Evolutionary conservation across 2,113 vertebrate genomes (phyloP).

Genomic region (Dendropsophus ebraccatus): DNA sequence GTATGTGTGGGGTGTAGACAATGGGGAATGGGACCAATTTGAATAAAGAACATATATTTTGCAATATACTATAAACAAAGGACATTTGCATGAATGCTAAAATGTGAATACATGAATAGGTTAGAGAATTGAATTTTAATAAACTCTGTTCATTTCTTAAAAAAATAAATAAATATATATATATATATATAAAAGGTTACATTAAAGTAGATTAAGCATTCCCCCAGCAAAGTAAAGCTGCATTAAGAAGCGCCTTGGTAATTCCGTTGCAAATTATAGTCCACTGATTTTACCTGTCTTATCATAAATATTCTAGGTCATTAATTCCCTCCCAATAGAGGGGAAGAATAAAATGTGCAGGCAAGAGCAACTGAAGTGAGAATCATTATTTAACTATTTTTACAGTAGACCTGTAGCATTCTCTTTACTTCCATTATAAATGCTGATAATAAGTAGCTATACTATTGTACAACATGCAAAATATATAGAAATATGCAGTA

Average conservation of each 20-base stretch:
- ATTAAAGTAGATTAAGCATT: slow-evolving; percentile 3
- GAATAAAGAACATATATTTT: too few relatives aligned
- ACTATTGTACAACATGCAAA: too few relatives aligned
- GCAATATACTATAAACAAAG: too few relatives aligned
- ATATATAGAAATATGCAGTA: too few relatives aligned
- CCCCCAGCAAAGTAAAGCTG: neutral
- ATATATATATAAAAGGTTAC: too few relatives aligned
- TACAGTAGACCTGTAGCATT: neutral
- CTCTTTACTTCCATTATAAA: neutral
- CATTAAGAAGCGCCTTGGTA: neutral
- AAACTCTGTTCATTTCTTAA: neutral
- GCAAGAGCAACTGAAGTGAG: neutral
- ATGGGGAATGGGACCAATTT: too few relatives aligned
- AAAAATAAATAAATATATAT: too few relatives aligned
- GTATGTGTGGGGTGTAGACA: too few relatives aligned
- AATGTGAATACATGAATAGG: neutral
- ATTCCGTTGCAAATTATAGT: slow-evolving; percentile 12
- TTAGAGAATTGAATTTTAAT: neutral
- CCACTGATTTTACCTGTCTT: neutral
- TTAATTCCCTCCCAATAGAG: neutral
- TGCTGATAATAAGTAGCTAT: neutral
- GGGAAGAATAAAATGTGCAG: neutral
- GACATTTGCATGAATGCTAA: neutral
- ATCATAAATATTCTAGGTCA: neutral
- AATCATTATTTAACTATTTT: neutral